A percentile compares a stretch with the other conserved stretches of the same genome.
Conservation (phyloP, 2,113 vertebrate genomes). For the Chaetura pelagica region DNA sequence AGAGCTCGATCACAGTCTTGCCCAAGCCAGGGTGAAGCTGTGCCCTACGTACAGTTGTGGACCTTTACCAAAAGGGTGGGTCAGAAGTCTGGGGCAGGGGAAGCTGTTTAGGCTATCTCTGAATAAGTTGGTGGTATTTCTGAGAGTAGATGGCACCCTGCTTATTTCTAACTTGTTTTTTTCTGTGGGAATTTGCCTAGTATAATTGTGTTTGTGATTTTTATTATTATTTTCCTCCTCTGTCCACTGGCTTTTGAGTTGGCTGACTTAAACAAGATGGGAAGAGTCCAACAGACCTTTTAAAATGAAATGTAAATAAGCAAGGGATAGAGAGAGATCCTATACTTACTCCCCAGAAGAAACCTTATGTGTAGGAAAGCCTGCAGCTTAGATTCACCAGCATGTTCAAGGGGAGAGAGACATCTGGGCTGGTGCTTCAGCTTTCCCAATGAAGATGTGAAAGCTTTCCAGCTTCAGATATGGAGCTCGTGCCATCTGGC, state of each 20-base stretch:
- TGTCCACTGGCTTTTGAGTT: neutral
- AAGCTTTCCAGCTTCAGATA: neutral
- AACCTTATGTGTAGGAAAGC: neutral
- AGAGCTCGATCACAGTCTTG: fast-evolving
- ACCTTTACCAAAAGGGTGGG: neutral
- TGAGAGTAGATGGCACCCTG: neutral
- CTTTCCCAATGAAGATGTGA: neutral
- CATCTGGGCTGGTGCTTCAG: neutral
- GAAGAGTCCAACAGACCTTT: neutral
- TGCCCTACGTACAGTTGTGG: neutral
- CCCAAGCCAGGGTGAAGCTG: neutral
- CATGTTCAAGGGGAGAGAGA: neutral
- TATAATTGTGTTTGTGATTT: neutral
- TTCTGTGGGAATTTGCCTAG: neutral
- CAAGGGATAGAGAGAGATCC: neutral
- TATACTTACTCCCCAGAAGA: neutral
- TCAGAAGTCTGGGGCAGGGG: too few species aligned
- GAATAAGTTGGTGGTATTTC: neutral
- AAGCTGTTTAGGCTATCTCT: neutral
- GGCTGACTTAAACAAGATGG: neutral
- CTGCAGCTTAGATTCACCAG: neutral
- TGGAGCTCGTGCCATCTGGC: neutral
- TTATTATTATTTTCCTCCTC: too few species aligned
- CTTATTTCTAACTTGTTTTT: neutral
- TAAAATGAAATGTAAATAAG: neutral